Conservation (phyloP, 2,113 vertebrate genomes). For the Phalacrocorax brasilianus region DNA sequence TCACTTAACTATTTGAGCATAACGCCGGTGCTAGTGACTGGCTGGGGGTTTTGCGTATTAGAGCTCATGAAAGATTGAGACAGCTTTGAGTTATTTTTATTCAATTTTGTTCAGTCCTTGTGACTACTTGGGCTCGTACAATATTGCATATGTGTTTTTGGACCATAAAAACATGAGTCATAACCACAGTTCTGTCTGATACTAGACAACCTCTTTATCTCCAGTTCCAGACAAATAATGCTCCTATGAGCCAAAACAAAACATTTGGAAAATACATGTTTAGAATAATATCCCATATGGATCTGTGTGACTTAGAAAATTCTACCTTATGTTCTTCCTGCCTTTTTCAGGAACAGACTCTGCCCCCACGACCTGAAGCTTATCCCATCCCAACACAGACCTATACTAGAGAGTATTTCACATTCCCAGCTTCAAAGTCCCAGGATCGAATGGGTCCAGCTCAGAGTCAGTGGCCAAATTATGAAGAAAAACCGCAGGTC, state of each 20-base stretch:
- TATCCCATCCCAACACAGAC: constrained; percentile 98
- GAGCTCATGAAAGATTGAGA: neutral
- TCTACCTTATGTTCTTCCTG: neutral
- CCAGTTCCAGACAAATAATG: neutral
- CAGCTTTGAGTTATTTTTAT: neutral
- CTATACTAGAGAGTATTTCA: constrained; percentile 95
- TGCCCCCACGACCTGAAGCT: constrained; percentile 87
- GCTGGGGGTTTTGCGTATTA: neutral
- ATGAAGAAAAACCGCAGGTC: constrained; percentile 82
- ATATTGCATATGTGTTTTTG: neutral
- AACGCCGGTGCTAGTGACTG: neutral
- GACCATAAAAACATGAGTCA: neutral
- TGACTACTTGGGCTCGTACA: neutral
- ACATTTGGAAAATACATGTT: neutral
- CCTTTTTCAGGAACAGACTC: constrained; percentile 82
- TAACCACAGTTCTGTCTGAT: neutral
- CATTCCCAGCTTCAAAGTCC: constrained; percentile 92
- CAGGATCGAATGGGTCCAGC: constrained; percentile 87
- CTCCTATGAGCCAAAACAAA: neutral
- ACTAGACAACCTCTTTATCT: neutral
- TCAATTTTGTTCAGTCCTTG: neutral
- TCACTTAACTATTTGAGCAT: neutral
- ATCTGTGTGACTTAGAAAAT: neutral
- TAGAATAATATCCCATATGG: neutral
- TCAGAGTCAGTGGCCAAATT: constrained; percentile 85